Base-by-base conservation (phyloP, 2,888 invertebrate species). In the Morinoia aosen region DNA sequence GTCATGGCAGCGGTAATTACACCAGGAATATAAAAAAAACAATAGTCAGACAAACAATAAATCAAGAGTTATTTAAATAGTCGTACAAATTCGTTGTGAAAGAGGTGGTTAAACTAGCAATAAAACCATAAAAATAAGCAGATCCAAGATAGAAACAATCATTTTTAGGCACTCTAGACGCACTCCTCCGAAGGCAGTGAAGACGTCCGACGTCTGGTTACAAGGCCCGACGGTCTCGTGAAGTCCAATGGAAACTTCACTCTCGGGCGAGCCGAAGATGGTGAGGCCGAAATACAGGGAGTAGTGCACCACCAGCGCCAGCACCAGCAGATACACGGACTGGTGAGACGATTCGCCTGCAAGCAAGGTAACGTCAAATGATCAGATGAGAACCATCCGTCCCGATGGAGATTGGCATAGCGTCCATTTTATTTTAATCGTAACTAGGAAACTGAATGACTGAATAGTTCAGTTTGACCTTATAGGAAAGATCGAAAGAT, bases 141-240 rank as follows among this genome's bases (percentile, higher is more conserved):
- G 48, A 48, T 48, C 48, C 5, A 48, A 48, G 48, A 48, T 48
- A 48, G 48, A 48, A 48, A 48, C 48, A 76, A 19, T 14, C 2
- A 76, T 76, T 76, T 0, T 19, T 76, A 33, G 10, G 25, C 25
- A 76, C 25, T 76, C 25, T 58, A 95, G 96, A 97, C 97, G 97
- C 97, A 98, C 98, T 97, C 98, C 98, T 97, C 98, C 98, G 97
- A 98, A 98, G 4, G 98, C 98, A 16, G 98, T 98, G 94, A 97
- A 97, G 10, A 98, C 97, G 0, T 98, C 97, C 12, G 98, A 97
- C 91, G 97, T 97, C 97, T 98, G 97, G 96, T 98, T 97, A 97
- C 98, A 98, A 0, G 98, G 98, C 8, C 98, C 98, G 48, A 98
- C 98, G 0, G 98, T 98, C 97, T 98, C 98, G 97, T 98, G 98